Percentiles rank a stretch among this genome's conserved stretches.
Conservation (phyloP, 2,113 vertebrate species). For the Pteruthius melanotis region DNA sequence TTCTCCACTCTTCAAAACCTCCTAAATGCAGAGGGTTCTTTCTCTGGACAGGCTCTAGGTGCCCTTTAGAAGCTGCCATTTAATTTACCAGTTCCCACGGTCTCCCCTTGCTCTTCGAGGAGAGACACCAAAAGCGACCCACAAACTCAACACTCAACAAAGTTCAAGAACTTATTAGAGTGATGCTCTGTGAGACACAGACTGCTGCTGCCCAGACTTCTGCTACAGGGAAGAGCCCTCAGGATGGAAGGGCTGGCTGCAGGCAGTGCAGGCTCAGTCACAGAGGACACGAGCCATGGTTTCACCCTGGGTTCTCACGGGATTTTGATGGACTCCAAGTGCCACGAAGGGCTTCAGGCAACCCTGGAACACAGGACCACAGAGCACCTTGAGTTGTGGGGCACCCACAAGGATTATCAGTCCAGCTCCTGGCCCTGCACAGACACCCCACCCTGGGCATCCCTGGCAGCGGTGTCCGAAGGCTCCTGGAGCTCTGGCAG, state of each 20-base stretch:
- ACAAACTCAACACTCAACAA: neutral
- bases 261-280: neutral
- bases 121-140: rapidly evolving
- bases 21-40: neutral
- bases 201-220: neutral
- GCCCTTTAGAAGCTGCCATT: neutral
- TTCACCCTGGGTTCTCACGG: rapidly evolving
- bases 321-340: neutral
- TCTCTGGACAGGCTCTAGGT: neutral
- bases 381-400: rapidly evolving
- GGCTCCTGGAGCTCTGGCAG: neutral
- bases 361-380: rapidly evolving
- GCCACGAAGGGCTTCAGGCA: neutral
- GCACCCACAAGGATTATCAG: no score
- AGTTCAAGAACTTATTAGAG: neutral
- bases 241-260: rapidly evolving
- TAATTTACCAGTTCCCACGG: neutral
- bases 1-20: neutral
- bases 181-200: neutral
- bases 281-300: rapidly evolving
- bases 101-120: no score
- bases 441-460: neutral
- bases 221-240: neutral
- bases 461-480: neutral
- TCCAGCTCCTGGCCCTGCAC: neutral